phyloP scores from a whole-genome alignment of 2,888 invertebrate species.

The Stenchaetothrips biformis region DNA sequence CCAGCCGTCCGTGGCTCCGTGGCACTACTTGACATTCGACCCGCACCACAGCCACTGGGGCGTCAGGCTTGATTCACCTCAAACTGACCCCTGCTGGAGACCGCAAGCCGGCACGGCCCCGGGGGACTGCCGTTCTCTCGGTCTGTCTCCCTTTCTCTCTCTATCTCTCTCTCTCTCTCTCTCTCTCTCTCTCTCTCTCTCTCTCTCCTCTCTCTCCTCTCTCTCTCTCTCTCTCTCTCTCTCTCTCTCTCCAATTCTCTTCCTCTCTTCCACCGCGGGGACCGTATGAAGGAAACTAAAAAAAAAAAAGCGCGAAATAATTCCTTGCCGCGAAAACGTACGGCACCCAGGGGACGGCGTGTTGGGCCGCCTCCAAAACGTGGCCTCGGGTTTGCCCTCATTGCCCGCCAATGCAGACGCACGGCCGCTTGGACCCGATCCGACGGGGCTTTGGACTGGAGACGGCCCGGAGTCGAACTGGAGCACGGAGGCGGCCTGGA shows the following conservation, averaged over 20 bases:
- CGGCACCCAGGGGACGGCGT: neutral
- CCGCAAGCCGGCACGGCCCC: neutral
- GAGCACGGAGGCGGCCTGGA: too few relatives aligned
- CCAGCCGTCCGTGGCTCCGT: too few relatives aligned
- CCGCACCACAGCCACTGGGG: too few relatives aligned
- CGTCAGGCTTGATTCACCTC: too few relatives aligned
- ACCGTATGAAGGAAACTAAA: neutral
- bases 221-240: neutral
- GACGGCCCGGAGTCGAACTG: too few relatives aligned
- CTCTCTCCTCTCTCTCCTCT: neutral
- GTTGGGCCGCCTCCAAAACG: too few relatives aligned
- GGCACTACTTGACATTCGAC: too few relatives aligned
- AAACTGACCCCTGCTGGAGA: neutral
- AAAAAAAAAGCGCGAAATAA: conserved; percentile 10
- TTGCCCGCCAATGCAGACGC: too few relatives aligned
- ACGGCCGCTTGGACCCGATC: too few relatives aligned
- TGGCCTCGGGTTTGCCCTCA: too few relatives aligned
- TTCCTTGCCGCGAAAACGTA: neutral
- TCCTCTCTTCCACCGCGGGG: neutral
- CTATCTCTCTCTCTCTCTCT: conserved; percentile 22
- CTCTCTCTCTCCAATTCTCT: neutral
- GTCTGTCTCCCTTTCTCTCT: neutral
- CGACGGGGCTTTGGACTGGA: too few relatives aligned
- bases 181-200: conserved; percentile 6
- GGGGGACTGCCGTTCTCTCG: neutral